Evolutionary conservation across 2,797 vertebrate genomes (phyloP).

Genomic region (Phataginus tetradactyla): DNA sequence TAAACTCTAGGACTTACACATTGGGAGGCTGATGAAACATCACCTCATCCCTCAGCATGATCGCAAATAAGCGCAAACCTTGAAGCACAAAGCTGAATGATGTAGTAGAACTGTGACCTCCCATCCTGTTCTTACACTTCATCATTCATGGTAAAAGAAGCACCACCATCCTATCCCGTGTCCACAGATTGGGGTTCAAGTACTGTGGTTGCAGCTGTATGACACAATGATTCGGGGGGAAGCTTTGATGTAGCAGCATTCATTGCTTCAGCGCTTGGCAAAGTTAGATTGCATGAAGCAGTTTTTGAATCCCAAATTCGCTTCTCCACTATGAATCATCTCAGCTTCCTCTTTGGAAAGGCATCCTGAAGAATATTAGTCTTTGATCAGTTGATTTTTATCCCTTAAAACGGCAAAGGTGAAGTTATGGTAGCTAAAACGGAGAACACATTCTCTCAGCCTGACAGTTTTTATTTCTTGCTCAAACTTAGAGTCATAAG

Average conservation of each 20-base stretch:
- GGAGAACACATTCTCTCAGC: neutral
- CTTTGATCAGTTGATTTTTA: neutral
- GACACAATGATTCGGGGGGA: neutral
- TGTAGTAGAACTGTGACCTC: neutral
- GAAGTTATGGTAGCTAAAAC: neutral
- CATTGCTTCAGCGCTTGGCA: neutral
- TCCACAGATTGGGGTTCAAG: neutral
- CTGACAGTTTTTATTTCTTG: neutral
- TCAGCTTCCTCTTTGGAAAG: neutral
- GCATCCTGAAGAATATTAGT: neutral
- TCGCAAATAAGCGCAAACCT: neutral
- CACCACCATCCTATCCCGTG: neutral
- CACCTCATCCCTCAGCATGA: neutral
- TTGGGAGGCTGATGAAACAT: neutral
- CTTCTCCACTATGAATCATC: neutral
- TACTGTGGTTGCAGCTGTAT: neutral
- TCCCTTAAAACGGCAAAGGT: neutral
- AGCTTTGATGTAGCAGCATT: neutral
- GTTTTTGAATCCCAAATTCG: neutral
- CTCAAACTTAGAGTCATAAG: neutral
- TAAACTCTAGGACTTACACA: neutral
- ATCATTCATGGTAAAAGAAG: neutral
- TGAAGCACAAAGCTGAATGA: neutral
- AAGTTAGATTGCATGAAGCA: neutral
- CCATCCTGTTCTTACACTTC: neutral